phyloP scores from a whole-genome alignment of 2,888 invertebrate species.

The Dryomyza anilis region DNA sequence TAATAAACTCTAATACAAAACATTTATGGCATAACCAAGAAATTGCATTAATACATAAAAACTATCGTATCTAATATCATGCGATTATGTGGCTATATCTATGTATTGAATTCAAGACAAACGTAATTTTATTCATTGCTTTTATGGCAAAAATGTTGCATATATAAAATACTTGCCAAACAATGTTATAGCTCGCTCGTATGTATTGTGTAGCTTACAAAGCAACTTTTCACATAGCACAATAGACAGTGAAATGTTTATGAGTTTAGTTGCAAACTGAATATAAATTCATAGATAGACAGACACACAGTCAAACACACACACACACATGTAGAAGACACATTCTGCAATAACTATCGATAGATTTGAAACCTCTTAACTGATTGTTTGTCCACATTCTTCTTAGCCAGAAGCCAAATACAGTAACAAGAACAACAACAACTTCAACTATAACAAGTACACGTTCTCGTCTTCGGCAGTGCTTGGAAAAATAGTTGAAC shows the following conservation, averaged over 20 bases:
- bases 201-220: too few relatives aligned
- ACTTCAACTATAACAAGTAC: neutral
- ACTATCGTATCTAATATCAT: too few relatives aligned
- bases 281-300: slow-evolving; percentile 30
- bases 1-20: too few relatives aligned
- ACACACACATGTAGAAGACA: neutral
- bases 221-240: too few relatives aligned
- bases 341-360: neutral
- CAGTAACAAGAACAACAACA: neutral
- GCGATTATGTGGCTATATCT: too few relatives aligned
- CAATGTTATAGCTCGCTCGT: too few relatives aligned
- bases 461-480: neutral
- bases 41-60: too few relatives aligned
- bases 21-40: too few relatives aligned
- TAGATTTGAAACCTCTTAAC: slow-evolving; percentile 45
- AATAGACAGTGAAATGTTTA: neutral
- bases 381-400: slow-evolving; percentile 47
- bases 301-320: neutral
- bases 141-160: too few relatives aligned
- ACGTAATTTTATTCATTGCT: too few relatives aligned
- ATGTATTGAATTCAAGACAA: too few relatives aligned
- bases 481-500: neutral
- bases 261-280: slow-evolving; percentile 39
- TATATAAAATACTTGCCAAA: too few relatives aligned
- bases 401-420: neutral